A percentile compares a stretch with the other conserved stretches of the same genome.
Conservation (phyloP, 2,888 invertebrate genomes). For the Megalurothrips usitatus region DNA sequence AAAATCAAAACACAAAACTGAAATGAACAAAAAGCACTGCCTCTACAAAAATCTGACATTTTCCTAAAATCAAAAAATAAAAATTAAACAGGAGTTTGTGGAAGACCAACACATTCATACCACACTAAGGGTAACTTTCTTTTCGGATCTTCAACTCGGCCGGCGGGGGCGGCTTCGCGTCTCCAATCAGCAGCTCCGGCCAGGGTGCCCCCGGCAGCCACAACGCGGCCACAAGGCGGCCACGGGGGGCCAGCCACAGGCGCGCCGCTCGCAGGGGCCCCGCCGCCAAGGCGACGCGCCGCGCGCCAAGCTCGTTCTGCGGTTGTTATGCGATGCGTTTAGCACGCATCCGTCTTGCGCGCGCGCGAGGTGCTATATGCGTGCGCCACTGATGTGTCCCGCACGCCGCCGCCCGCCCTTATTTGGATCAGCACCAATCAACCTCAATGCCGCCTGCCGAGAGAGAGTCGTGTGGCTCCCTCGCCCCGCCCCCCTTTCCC, state of each 20-base stretch:
- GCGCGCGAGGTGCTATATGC: not conserved
- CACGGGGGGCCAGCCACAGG: not conserved
- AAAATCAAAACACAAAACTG: too few relatives aligned
- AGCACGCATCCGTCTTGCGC: not conserved
- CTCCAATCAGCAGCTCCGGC: not conserved
- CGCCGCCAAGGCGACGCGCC: not conserved
- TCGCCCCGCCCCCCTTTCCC: not conserved
- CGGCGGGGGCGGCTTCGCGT: too few relatives aligned
- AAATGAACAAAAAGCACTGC: too few relatives aligned
- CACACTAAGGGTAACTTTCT: too few relatives aligned
- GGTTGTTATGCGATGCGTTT: constrained; percentile 11
- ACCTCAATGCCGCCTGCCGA: not conserved
- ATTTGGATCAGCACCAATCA: constrained; percentile 7
- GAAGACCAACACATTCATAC: too few relatives aligned
- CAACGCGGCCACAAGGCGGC: too few relatives aligned
- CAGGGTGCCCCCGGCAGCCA: not conserved
- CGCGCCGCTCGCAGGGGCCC: not conserved
- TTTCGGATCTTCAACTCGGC: too few relatives aligned
- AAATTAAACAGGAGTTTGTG: too few relatives aligned
- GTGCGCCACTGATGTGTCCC: not conserved
- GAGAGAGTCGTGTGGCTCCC: not conserved
- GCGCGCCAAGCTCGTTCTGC: not conserved
- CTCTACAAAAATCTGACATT: too few relatives aligned
- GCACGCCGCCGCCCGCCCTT: not conserved
- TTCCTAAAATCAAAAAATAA: too few relatives aligned